Evolutionary conservation across 2,113 vertebrate species (phyloP), one percentile per base, ranked within the genome.

Genomic region (Anolis sagrei): DNA sequence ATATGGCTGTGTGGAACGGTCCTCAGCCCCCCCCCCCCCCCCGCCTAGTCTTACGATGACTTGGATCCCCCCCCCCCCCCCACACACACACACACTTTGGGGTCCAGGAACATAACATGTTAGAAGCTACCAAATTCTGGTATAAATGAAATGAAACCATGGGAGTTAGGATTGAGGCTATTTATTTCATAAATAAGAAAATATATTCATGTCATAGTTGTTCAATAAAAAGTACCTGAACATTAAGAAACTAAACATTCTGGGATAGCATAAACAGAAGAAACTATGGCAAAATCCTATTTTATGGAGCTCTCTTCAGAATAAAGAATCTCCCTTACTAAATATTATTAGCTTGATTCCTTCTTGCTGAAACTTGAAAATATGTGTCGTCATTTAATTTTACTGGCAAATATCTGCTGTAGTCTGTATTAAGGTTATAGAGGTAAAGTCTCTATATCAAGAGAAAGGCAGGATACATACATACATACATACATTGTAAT

Each of bases 311-410:
- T 79, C 21, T 79, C 29, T 80, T 13, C 1, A 86, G 62, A 87
- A 66, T n/a, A 88, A 11, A 86, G 82, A 93, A 61, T 44, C 73
- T 87, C 86, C 1, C 1, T 4, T 85, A 85, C 54, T 87, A 44
- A 44, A 44, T 44, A 89, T 87, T 82, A 84, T 7, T 7, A 92
- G 62, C 81, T 82, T 27, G 72, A 34, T 88, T 92, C 16, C 27
- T 70, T 34, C 9, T 21, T 27, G 54, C 89, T 82, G 64, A 81
- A 77, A 85, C 2, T 54, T 51, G 49, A 89, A 91, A 83, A 68
- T 44, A 72, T 81, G 86, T 92, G 32, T 14, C 54, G 69, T 79
- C 10, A 91, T 86, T 92, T 62, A 87, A 58, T 85, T 48, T 10
- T 85, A 82, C 86, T 88, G 79, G 72, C 25, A 78, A 72, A 76